Conservation (phyloP, 2,113 vertebrate species). For the Ochotona curzoniae region DNA sequence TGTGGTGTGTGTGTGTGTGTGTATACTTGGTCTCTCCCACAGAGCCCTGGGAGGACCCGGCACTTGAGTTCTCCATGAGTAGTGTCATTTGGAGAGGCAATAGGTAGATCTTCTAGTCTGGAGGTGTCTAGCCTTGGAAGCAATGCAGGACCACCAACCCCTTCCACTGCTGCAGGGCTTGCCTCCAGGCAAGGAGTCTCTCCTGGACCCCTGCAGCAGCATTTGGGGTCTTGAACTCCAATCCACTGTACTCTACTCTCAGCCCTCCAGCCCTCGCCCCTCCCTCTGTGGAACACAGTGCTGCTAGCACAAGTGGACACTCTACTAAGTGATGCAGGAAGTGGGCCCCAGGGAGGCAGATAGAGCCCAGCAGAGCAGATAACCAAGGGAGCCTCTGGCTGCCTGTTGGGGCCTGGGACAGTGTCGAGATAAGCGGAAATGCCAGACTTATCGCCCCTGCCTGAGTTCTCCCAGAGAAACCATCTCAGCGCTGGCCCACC, state of each 20-base stretch:
- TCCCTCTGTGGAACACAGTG: not conserved
- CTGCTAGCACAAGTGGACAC: constrained; percentile 70
- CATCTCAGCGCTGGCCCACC: constrained; percentile 55
- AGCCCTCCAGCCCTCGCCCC: not conserved
- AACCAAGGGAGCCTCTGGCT: constrained; percentile 79
- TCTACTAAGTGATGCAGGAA: constrained; percentile 86
- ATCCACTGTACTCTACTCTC: not conserved
- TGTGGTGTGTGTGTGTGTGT: rapidly evolving
- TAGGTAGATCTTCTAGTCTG: not conserved
- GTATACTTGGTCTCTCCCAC: not conserved
- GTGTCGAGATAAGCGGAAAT: constrained; percentile 88
- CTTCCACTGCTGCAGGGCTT: too few species aligned
- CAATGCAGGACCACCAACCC: not conserved
- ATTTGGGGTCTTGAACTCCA: not conserved
- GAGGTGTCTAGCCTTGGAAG: not conserved
- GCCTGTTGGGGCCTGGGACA: constrained; percentile 79
- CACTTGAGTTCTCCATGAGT: not conserved
- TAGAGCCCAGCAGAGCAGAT: constrained; percentile 80
- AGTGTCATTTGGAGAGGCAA: not conserved
- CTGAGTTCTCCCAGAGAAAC: constrained; percentile 81
- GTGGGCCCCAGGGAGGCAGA: constrained; percentile 78
- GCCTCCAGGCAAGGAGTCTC: not conserved
- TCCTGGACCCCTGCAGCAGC: not conserved
- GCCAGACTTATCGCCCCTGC: constrained; percentile 81
- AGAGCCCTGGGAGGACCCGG: too few species aligned